Percentiles rank a stretch among this genome's conserved stretches.
Conservation (phyloP, 2,113 vertebrate species). For the Callochromis pleurospilus region DNA sequence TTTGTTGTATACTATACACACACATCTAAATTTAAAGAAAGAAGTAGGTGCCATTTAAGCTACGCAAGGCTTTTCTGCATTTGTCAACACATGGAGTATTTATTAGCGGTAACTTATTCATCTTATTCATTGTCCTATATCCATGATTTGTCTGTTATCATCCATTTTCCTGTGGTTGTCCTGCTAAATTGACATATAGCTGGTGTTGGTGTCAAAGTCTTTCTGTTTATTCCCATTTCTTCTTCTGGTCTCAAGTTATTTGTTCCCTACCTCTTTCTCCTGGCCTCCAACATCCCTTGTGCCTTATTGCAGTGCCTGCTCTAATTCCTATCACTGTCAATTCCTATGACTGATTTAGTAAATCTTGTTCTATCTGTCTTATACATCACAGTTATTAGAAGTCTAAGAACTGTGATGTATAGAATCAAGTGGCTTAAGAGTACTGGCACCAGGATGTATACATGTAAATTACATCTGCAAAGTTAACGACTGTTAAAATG, state of each 20-base stretch:
- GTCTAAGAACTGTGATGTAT: neutral
- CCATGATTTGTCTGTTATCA: neutral
- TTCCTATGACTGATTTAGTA: neutral
- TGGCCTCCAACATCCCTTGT: neutral
- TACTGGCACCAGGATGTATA: neutral
- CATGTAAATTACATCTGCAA: fast-evolving
- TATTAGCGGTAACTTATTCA: neutral
- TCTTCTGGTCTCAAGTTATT: neutral
- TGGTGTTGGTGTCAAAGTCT: neutral
- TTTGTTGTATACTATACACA: neutral
- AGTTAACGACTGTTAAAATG: neutral
- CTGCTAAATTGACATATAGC: neutral
- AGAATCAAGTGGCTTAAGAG: neutral
- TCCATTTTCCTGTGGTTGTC: neutral
- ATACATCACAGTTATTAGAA: neutral
- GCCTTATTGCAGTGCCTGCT: neutral
- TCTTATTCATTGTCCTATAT: neutral
- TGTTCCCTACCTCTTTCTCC: neutral
- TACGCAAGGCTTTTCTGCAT: fast-evolving
- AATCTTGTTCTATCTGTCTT: neutral
- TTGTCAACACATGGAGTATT: neutral
- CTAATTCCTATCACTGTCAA: neutral
- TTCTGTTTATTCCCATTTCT: neutral
- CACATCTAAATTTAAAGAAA: neutral
- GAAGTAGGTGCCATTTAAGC: neutral